Percentiles rank a stretch among this genome's conserved stretches.
phyloP scores from a whole-genome alignment of 64 coral and sea anemone genomes.

The Porites australiensis region DNA sequence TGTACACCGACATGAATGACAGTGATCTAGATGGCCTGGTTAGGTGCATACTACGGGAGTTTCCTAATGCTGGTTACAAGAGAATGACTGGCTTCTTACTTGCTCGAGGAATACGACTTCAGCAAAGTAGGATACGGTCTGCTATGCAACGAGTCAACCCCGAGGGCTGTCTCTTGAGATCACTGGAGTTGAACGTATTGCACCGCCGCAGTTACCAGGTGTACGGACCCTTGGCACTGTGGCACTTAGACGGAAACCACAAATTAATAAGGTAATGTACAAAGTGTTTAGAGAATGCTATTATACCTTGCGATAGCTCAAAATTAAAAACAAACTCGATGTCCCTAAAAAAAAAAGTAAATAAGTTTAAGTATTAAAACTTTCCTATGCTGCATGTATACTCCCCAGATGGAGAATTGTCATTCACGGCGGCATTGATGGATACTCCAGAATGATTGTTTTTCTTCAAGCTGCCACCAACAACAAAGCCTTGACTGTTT shows the following conservation, averaged over 20 bases:
- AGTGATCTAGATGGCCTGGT: constrained; percentile 12
- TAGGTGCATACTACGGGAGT: constrained; percentile 15
- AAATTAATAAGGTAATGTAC: constrained; percentile 43
- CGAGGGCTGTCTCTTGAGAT: neutral
- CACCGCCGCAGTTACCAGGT: constrained; percentile 46
- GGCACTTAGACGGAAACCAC: constrained; percentile 50
- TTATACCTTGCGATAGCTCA: constrained; percentile 2
- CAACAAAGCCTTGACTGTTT: constrained; percentile 40
- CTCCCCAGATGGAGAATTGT: constrained; percentile 51
- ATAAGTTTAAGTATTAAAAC: neutral
- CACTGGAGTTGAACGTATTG: constrained; percentile 32
- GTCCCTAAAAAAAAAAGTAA: neutral
- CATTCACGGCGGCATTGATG: constrained; percentile 36
- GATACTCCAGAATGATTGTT: constrained; percentile 24
- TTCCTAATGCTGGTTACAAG: constrained; percentile 59
- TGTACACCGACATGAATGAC: constrained; percentile 27
- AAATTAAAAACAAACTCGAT: neutral
- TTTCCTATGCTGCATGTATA: neutral
- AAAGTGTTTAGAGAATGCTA: constrained; percentile 29
- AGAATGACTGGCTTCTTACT: constrained; percentile 50
- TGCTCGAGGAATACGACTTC: constrained; percentile 21
- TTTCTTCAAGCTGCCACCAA: constrained; percentile 22
- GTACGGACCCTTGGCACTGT: constrained; percentile 32
- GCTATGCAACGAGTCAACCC: constrained; percentile 17
- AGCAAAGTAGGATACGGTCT: constrained; percentile 38